phyloP scores from a whole-genome alignment of 2,888 invertebrate species.

The Elegia similella region DNA sequence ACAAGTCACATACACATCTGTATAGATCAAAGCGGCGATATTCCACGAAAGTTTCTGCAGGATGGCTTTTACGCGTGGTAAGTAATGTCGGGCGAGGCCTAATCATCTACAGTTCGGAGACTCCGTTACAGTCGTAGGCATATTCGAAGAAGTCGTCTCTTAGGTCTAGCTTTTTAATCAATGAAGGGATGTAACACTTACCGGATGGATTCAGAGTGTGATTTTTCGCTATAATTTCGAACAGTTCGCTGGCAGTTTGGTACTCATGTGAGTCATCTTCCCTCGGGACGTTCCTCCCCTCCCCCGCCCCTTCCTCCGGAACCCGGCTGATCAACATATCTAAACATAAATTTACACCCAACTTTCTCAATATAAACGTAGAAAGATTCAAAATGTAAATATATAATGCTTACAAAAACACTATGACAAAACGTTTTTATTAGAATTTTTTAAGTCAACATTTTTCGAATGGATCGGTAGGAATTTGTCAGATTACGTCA shows the following conservation, averaged over 20 bases:
- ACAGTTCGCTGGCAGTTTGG: conserved; percentile 57
- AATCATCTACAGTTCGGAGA: too few species aligned
- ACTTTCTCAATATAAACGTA: conserved; percentile 34
- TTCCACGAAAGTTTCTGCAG: too few species aligned
- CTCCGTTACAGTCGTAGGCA: too few species aligned
- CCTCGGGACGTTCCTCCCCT: conserved; percentile 22
- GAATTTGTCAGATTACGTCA: conserved; percentile 30
- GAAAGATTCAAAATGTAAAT: conserved; percentile 37
- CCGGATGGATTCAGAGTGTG: conserved; percentile 41
- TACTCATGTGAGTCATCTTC: conserved; percentile 39
- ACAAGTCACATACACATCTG: too few species aligned
- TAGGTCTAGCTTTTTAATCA: too few species aligned
- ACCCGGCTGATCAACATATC: conserved; percentile 61
- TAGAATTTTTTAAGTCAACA: conserved; percentile 54
- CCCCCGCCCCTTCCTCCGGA: conserved; percentile 38
- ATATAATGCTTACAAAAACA: conserved; percentile 50
- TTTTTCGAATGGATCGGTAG: conserved; percentile 40
- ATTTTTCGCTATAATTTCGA: conserved; percentile 55
- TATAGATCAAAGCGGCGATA: too few species aligned
- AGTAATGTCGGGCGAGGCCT: too few species aligned
- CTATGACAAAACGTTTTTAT: conserved; percentile 48
- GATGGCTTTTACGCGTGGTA: too few species aligned
- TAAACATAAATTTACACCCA: conserved; percentile 48
- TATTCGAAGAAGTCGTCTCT: too few species aligned
- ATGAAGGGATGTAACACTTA: conserved; percentile 31